Conservation (phyloP, 2,113 vertebrate species). For the Otis tarda region DNA sequence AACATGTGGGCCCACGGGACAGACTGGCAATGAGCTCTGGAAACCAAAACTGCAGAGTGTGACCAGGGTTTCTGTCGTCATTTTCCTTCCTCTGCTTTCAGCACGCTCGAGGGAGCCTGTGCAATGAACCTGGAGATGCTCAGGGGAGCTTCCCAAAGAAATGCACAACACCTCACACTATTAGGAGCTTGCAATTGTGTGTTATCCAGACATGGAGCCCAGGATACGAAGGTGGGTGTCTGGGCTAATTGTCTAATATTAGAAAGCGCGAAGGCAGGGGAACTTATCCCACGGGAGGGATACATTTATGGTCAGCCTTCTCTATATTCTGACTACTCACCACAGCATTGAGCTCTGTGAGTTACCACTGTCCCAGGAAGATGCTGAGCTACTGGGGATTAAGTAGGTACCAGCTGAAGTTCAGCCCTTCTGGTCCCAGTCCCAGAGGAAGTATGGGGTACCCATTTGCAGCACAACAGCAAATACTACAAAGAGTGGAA, state of each 20-base stretch:
- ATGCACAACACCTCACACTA: background rate
- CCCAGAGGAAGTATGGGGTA: background rate
- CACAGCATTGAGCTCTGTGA: background rate
- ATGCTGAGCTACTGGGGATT: background rate
- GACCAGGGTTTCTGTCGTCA: background rate
- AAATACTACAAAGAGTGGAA: background rate
- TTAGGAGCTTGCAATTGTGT: background rate
- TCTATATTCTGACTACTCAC: background rate
- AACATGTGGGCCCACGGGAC: background rate
- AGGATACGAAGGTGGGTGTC: background rate
- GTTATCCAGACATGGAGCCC: background rate
- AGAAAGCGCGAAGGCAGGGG: background rate
- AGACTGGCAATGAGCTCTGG: background rate
- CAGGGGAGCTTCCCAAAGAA: background rate
- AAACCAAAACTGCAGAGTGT: background rate
- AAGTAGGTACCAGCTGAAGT: background rate
- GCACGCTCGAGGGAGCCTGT: background rate
- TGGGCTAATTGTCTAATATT: background rate
- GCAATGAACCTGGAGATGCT: background rate
- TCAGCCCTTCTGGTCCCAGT: background rate
- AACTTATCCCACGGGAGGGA: background rate
- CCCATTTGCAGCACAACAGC: background rate
- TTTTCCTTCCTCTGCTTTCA: background rate
- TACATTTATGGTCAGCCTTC: background rate
- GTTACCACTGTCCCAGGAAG: background rate